Conservation (phyloP, 2,113 vertebrate species). For the Protobothrops flavoviridis region DNA sequence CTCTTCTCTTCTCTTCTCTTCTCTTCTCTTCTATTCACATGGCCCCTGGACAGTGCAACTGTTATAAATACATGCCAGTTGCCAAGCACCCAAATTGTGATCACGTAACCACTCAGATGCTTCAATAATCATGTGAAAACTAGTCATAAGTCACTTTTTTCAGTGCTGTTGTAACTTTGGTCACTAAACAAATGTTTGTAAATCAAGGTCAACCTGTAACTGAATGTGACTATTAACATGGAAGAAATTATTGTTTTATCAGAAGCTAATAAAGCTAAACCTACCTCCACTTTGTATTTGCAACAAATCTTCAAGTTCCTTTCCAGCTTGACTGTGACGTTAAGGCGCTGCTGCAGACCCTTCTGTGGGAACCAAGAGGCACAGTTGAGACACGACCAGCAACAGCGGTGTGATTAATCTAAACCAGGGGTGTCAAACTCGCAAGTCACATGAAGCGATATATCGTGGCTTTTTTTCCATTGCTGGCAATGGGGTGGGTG, state of each 20-base stretch:
- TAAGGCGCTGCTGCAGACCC: constrained; percentile 48
- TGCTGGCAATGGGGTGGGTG: too few species aligned
- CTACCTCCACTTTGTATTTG: constrained; percentile 66
- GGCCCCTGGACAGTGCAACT: background rate
- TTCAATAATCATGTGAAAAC: background rate
- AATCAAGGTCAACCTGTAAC: background rate
- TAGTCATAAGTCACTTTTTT: background rate
- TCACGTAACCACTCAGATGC: background rate
- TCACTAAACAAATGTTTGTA: background rate
- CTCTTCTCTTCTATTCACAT: too few species aligned
- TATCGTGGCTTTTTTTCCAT: too few species aligned
- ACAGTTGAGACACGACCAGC: background rate
- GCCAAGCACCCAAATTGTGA: background rate
- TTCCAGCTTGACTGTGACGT: constrained; percentile 59
- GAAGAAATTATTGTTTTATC: background rate
- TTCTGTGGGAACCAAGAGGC: constrained; percentile 36
- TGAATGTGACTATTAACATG: background rate
- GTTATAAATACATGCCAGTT: background rate
- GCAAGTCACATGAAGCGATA: too few species aligned
- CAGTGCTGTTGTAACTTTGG: background rate
- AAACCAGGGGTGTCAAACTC: background rate
- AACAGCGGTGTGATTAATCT: background rate
- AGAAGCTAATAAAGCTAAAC: background rate
- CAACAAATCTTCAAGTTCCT: constrained; percentile 59
- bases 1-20: too few species aligned